Conservation (phyloP, 2,113 vertebrate genomes). For the Coryphaenoides rupestris region DNA sequence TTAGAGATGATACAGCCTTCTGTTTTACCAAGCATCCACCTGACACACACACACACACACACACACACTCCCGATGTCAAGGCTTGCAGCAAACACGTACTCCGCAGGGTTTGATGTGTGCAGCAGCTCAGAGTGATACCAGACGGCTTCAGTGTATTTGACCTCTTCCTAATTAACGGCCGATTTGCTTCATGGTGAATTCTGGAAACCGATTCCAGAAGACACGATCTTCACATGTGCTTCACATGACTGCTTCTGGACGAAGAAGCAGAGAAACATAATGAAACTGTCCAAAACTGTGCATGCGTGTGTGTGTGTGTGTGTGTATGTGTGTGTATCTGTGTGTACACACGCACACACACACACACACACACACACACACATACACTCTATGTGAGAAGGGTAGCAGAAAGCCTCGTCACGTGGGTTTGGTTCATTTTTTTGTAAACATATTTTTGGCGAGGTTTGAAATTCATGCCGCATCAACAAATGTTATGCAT, state of each 20-base stretch:
- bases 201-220: constrained; percentile 24
- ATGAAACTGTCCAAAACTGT: too few relatives aligned
- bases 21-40: too few relatives aligned
- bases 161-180: constrained; percentile 33
- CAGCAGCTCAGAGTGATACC: constrained; percentile 11
- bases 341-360: not conserved
- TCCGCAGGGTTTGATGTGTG: constrained; percentile 2
- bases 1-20: too few relatives aligned
- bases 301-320: not conserved
- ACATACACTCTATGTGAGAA: too few relatives aligned
- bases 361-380: too few relatives aligned
- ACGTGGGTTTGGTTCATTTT: too few relatives aligned
- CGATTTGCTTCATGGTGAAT: constrained; percentile 9
- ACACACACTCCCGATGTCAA: not conserved
- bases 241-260: not conserved
- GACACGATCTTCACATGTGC: constrained; percentile 2
- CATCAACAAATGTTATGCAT: too few relatives aligned
- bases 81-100: not conserved
- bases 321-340: not conserved
- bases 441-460: too few relatives aligned
- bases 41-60: not conserved
- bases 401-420: too few relatives aligned
- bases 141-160: constrained; percentile 14
- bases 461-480: too few relatives aligned
- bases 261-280: not conserved